Evolutionary conservation across 2,888 invertebrate genomes (phyloP).

Genomic region (Heliconius ismenius): DNA sequence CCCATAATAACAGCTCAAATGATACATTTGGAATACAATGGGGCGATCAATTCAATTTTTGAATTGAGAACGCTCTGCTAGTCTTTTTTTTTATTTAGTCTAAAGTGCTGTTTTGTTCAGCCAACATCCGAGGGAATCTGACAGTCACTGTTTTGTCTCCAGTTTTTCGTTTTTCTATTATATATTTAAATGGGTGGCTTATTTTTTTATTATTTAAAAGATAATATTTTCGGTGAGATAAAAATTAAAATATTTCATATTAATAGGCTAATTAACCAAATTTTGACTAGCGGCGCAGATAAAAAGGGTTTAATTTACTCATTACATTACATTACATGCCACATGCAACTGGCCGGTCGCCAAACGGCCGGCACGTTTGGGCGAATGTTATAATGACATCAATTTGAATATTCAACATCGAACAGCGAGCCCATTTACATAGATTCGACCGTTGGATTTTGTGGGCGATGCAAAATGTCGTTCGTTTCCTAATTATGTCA

Average conservation of each 20-base stretch:
- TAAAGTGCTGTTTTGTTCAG: constrained; percentile 82
- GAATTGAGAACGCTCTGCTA: constrained; percentile 82
- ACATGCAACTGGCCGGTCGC: constrained; percentile 75
- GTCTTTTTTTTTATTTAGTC: constrained; percentile 71
- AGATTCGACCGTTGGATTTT: constrained; percentile 80
- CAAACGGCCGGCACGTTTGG: constrained; percentile 73
- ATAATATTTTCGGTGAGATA: constrained; percentile 1
- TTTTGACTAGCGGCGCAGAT: constrained; percentile 58
- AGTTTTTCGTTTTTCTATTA: constrained; percentile 56
- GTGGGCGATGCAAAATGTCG: constrained; percentile 73
- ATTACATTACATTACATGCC: constrained; percentile 71
- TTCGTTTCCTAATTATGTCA: constrained; percentile 67
- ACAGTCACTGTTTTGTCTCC: constrained; percentile 80
- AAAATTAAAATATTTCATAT: constrained; percentile 9
- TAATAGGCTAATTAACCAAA: constrained; percentile 25
- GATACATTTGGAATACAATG: constrained; percentile 83
- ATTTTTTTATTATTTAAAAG: neutral
- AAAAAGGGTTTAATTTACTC: constrained; percentile 75
- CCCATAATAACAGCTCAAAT: constrained; percentile 82
- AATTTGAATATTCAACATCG: constrained; percentile 82
- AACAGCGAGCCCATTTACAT: constrained; percentile 79
- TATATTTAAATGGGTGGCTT: neutral
- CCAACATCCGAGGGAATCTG: constrained; percentile 78
- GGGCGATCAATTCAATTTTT: constrained; percentile 82
- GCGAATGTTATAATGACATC: constrained; percentile 82